A percentile compares a stretch with the other conserved stretches of the same genome.
phyloP scores from a whole-genome alignment of 2,113 vertebrate species.

The Genyomyrus donnyi region DNA sequence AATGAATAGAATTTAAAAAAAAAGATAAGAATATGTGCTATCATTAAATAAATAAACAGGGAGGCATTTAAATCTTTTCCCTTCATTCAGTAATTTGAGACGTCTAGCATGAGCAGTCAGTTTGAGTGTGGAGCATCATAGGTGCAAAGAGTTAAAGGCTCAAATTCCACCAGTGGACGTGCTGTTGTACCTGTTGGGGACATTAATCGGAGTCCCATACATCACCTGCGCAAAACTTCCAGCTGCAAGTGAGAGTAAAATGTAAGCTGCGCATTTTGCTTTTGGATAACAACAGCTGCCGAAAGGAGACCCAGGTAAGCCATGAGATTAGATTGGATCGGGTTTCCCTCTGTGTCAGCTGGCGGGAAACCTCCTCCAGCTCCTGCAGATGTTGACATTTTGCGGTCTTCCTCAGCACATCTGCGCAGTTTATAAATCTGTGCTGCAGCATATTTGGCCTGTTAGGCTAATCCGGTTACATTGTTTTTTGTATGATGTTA shows the following conservation, averaged over 20 bases:
- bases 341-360: background rate
- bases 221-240: background rate
- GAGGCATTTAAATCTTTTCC: background rate
- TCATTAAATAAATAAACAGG: background rate
- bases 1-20: background rate
- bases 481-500: background rate
- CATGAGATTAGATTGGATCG: background rate
- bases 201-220: background rate
- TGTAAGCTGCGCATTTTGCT: background rate
- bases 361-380: background rate
- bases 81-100: background rate
- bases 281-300: background rate
- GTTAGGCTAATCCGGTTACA: background rate
- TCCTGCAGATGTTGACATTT: background rate
- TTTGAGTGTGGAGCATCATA: background rate
- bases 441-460: background rate
- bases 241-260: background rate
- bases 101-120: background rate
- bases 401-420: background rate
- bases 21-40: background rate
- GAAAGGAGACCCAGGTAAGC: background rate
- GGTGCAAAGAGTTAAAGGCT: background rate
- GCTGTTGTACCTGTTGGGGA: background rate
- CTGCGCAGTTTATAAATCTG: background rate
- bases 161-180: background rate